Conservation (phyloP, 2,113 vertebrate species). For the Meriones unguiculatus region DNA sequence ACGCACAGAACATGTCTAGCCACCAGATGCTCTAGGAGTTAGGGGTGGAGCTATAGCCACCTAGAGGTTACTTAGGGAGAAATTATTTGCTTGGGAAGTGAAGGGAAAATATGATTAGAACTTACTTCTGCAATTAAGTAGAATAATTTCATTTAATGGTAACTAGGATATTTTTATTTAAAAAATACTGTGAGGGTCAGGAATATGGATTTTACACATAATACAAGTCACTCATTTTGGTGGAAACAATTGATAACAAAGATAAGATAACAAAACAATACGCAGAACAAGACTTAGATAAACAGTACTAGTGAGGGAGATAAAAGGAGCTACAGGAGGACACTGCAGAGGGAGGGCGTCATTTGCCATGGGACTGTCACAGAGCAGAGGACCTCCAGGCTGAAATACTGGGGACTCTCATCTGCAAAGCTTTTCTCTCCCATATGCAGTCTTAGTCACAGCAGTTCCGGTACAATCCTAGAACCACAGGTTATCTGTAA, state of each 20-base stretch:
- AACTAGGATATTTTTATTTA: background rate
- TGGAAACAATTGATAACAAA: conserved; percentile 19
- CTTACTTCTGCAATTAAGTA: background rate
- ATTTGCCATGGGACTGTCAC: background rate
- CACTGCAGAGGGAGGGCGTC: too few species aligned
- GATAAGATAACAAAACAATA: background rate
- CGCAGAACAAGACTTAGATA: background rate
- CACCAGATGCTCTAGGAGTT: background rate
- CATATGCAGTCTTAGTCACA: background rate
- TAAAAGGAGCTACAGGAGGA: background rate
- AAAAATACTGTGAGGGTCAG: background rate
- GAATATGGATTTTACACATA: background rate
- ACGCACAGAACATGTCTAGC: background rate
- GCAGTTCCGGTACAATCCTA: background rate
- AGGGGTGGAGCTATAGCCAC: background rate
- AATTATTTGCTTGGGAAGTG: background rate
- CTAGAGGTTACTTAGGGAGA: background rate
- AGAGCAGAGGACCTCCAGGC: background rate
- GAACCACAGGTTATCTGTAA: background rate
- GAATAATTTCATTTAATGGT: background rate
- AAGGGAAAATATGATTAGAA: background rate
- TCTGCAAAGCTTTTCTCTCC: background rate
- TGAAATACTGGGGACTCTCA: background rate
- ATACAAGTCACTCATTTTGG: background rate
- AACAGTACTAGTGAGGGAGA: background rate